phyloP scores from a whole-genome alignment of 2,113 vertebrate genomes.

The Prunella fulvescens region DNA sequence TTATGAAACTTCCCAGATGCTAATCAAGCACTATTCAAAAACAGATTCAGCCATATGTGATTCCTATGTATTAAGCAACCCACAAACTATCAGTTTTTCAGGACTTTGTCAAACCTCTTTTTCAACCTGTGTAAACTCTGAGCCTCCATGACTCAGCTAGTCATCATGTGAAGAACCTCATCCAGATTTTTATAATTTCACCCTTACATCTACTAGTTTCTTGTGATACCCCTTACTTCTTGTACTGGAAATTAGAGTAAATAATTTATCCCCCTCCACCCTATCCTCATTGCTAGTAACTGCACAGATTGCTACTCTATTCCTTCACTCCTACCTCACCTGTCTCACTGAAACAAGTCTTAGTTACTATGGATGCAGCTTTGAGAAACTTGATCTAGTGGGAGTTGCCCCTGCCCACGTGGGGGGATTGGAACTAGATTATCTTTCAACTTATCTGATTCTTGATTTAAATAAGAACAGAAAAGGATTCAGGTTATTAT shows the following conservation, averaged over 20 bases:
- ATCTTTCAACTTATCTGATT: neutral
- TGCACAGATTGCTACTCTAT: neutral
- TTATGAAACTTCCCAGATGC: neutral
- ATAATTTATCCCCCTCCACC: neutral
- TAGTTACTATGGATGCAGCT: neutral
- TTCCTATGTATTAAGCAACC: neutral
- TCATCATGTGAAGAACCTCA: fast-evolving
- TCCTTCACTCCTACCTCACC: neutral
- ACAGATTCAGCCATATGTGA: neutral
- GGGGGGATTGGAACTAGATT: neutral
- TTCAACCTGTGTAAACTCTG: neutral
- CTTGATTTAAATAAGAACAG: neutral
- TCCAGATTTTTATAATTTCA: neutral
- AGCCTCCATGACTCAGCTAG: neutral
- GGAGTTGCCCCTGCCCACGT: neutral
- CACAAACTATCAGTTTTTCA: neutral
- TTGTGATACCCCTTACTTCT: neutral
- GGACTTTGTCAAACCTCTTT: neutral
- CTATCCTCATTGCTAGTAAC: neutral
- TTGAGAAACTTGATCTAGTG: neutral
- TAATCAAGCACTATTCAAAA: neutral
- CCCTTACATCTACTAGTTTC: neutral
- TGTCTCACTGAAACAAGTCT: neutral
- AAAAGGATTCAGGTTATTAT: neutral
- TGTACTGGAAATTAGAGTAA: neutral